Percentiles rank a stretch among this genome's conserved stretches.
These are phyloP conservation scores for Clytia hemisphaerica DNA, from an alignment of 30 jellyfish, hydroid and myxozoan species.

Conservation along the genomic window DNA sequence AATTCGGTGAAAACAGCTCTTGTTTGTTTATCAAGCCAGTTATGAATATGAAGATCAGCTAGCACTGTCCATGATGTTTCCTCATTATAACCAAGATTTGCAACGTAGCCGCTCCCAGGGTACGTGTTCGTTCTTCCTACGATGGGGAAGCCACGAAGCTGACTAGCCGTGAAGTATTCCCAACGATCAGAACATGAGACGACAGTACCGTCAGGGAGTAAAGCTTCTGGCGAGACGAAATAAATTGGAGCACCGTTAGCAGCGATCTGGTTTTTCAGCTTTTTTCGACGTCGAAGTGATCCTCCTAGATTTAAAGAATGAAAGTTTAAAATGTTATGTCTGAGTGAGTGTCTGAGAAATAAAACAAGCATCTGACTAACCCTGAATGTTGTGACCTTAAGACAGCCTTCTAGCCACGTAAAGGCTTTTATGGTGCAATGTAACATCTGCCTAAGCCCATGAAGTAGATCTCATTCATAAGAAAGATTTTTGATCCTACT, in stretches of 20 bases:
- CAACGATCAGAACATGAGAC: slow-evolving; percentile 7
- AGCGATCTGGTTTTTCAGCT: neutral
- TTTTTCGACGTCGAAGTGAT: slow-evolving; percentile 9
- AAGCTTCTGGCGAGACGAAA: slow-evolving; percentile 7
- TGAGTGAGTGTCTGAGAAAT: no score
- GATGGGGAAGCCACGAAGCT: slow-evolving; percentile 58
- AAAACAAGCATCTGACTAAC: no score
- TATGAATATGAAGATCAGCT: slow-evolving; percentile 37
- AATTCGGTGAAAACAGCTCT: slow-evolving; percentile 74
- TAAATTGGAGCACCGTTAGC: neutral
- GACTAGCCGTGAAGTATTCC: slow-evolving; percentile 7
- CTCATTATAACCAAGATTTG: slow-evolving; percentile 45
- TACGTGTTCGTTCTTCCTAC: slow-evolving; percentile 44
- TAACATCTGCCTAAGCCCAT: no score
- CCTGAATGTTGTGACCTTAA: no score
- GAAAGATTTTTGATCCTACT: no score
- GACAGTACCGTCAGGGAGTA: slow-evolving; percentile 3
- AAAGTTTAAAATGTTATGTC: no score
- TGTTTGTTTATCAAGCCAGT: slow-evolving; percentile 58
- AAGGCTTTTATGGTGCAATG: no score
- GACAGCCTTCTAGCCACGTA: no score
- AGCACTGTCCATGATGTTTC: slow-evolving; percentile 33
- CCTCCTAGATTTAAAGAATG: no score
- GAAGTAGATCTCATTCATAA: no score
- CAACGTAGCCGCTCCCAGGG: slow-evolving; percentile 78